phyloP scores from a whole-genome alignment of 2,888 invertebrate species.

The Nemoura dubitans region DNA sequence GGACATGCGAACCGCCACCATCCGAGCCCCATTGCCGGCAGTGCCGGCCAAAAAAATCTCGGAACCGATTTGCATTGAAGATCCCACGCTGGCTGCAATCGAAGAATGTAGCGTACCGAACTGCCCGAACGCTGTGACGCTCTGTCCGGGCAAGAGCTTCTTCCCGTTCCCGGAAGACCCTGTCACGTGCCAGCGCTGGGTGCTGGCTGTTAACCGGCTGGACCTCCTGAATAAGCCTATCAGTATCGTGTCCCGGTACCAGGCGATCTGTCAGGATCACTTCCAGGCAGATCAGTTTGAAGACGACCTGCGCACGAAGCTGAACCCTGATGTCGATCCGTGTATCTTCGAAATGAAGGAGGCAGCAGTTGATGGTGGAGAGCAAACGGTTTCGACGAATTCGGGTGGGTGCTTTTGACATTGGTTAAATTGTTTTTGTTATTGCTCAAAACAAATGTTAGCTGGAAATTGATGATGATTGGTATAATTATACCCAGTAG shows the following conservation, averaged over 20 bases:
- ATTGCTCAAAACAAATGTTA: no score
- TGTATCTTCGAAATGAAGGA: conserved; percentile 8
- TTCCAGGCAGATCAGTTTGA: conserved; percentile 45
- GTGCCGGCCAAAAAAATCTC: not conserved
- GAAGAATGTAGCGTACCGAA: conserved; percentile 42
- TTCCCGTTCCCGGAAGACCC: conserved; percentile 45
- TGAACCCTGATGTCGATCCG: conserved; percentile 27
- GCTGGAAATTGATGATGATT: no score
- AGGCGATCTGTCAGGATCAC: conserved; percentile 46
- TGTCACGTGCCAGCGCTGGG: conserved; percentile 47
- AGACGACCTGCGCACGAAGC: conserved; percentile 22
- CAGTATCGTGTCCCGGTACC: conserved; percentile 35
- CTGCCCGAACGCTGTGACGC: conserved; percentile 34
- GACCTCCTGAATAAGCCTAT: conserved; percentile 44
- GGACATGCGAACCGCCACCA: not conserved
- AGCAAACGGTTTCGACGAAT: no score
- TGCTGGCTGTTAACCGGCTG: conserved; percentile 42
- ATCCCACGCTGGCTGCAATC: not conserved
- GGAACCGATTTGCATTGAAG: not conserved
- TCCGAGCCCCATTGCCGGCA: not conserved
- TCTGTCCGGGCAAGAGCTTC: conserved; percentile 44
- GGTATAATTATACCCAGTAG: no score
- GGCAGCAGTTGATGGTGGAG: not conserved
- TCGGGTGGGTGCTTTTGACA: no score
- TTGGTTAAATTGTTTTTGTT: no score